Conservation (phyloP, 2,888 invertebrate species). For the Andricus quercusramuli region DNA sequence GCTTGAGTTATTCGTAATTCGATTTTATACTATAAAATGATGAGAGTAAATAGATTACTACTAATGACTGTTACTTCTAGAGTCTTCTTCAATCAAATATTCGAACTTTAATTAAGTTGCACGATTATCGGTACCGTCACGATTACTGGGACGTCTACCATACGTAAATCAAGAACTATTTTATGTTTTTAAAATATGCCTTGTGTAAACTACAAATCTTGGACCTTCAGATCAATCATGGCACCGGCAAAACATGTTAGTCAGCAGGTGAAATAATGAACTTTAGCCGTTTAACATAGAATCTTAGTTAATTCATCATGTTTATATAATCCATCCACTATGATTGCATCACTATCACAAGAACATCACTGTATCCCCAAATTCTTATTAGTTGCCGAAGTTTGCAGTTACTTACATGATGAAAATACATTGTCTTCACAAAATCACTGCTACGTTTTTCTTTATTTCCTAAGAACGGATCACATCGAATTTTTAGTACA, state of each 20-base stretch:
- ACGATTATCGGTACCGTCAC: too few relatives aligned
- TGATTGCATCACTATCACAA: conserved; percentile 19
- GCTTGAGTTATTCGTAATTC: too few relatives aligned
- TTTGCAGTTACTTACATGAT: conserved; percentile 67
- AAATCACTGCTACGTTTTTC: conserved; percentile 44
- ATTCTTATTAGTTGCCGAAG: not conserved
- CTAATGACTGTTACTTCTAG: too few relatives aligned
- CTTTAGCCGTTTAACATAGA: not conserved
- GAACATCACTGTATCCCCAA: not conserved
- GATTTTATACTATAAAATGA: too few relatives aligned
- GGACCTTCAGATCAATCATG: not conserved
- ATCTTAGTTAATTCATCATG: not conserved
- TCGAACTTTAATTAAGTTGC: too few relatives aligned
- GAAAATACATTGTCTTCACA: conserved; percentile 65
- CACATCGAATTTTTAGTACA: conserved; percentile 50
- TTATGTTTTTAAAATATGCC: too few relatives aligned
- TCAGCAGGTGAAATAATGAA: not conserved
- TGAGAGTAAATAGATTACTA: too few relatives aligned
- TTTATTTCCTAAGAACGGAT: conserved; percentile 42
- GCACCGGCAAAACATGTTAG: too few relatives aligned
- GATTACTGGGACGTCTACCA: too few relatives aligned
- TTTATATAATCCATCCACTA: conserved; percentile 7
- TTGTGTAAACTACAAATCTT: not conserved
- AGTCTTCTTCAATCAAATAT: too few relatives aligned
- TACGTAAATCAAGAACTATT: too few relatives aligned